Percentiles rank a stretch among this genome's conserved stretches.
Evolutionary conservation across 2,888 invertebrate genomes (phyloP).

Genomic region (Enoplolaimus lenunculus): DNA sequence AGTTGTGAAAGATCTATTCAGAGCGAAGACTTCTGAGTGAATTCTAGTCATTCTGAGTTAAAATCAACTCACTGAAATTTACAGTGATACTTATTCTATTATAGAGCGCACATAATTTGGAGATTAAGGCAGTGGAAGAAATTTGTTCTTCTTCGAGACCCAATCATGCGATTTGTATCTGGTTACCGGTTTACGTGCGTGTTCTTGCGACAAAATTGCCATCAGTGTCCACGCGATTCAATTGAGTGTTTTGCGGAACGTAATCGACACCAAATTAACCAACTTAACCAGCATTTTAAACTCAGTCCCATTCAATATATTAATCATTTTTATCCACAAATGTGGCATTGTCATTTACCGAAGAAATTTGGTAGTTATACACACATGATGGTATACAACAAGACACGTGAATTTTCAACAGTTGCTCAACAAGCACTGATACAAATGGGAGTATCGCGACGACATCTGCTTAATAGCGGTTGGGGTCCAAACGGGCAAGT

Average conservation of each 20-base stretch:
- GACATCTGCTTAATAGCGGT: not conserved
- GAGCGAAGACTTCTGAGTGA: too few species aligned
- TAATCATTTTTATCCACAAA: not conserved
- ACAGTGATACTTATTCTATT: too few species aligned
- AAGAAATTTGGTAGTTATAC: not conserved
- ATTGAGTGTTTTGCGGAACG: not conserved
- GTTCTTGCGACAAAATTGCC: not conserved
- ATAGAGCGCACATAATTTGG: too few species aligned
- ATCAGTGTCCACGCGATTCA: not conserved
- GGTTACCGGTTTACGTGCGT: not conserved
- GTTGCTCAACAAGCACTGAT: not conserved
- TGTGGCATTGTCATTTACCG: not conserved
- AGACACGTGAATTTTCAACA: not conserved
- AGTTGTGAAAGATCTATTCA: too few species aligned
- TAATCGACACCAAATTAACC: not conserved
- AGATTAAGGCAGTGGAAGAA: too few species aligned
- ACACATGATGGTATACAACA: not conserved
- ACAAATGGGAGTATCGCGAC: not conserved
- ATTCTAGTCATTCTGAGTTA: too few species aligned
- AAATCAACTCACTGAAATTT: too few species aligned
- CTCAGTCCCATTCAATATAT: not conserved
- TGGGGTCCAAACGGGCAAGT: not conserved
- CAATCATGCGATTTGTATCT: not conserved
- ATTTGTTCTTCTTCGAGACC: not conserved
- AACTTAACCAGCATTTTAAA: not conserved